Conservation (phyloP, 2,797 vertebrate genomes). For the Dallia pectoralis region DNA sequence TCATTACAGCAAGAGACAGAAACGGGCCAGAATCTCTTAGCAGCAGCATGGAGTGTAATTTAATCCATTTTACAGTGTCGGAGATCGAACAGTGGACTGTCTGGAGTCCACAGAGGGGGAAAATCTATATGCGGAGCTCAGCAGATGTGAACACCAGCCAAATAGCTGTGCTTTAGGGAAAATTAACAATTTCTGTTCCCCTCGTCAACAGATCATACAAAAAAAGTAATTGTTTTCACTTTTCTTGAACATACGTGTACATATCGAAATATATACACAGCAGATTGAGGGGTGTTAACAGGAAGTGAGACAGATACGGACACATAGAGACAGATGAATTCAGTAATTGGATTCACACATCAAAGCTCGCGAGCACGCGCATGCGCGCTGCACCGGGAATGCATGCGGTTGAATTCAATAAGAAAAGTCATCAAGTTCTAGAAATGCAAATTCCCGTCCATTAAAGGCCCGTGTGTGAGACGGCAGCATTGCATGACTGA, state of each 20-base stretch:
- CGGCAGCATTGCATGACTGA: conserved; percentile 49
- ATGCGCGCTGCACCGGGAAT: background rate
- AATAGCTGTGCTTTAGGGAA: conserved; percentile 75
- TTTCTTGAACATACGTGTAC: too few species aligned
- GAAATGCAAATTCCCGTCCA: conserved; percentile 63
- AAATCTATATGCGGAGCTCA: conserved; percentile 79
- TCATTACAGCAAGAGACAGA: conserved; percentile 48
- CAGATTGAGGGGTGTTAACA: conserved; percentile 2
- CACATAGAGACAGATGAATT: background rate
- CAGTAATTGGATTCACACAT: conserved; percentile 19
- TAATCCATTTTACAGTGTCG: conserved; percentile 79
- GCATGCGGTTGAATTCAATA: conserved; percentile 58
- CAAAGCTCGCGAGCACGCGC: too few species aligned
- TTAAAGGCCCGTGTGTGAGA: conserved; percentile 61
- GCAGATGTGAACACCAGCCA: conserved; percentile 73
- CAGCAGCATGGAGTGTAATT: conserved; percentile 76
- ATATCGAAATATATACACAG: background rate
- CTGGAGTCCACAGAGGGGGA: conserved; percentile 73
- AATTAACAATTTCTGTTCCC: conserved; percentile 77
- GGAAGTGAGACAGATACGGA: background rate
- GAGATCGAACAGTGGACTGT: conserved; percentile 75
- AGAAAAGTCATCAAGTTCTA: conserved; percentile 19
- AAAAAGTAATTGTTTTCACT: conserved; percentile 56
- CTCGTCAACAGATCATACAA: conserved; percentile 72
- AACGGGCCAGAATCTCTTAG: conserved; percentile 61